Evolutionary conservation across 2,797 vertebrate species (phyloP), one percentile per base, ranked within the genome.

Genomic region (Manis javanica): DNA sequence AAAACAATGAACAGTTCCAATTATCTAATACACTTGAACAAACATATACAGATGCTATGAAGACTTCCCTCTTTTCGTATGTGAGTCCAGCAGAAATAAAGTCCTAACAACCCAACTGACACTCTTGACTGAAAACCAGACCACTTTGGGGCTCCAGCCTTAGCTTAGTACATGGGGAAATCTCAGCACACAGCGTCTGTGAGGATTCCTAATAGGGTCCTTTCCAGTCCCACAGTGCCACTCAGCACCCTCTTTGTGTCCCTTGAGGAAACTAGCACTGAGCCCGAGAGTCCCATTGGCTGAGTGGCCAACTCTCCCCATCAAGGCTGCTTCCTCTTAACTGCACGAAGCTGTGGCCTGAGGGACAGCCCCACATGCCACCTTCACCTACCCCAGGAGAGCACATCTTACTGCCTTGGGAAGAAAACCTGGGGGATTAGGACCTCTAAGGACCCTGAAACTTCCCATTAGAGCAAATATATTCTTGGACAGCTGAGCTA

Each of bases 331-430:
- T 14, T 29, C 71, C 29, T 64, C 21, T 85, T 39, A 46, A 55
- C 23, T 16, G 71, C 18, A 59, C 9, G 23, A 31, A 68, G 57
- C 63, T 82, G 16, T 19, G 16, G 2, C n/a, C 37, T 0, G 5
- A 5, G 23, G 49, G 18, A 42, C 0, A 7, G 8, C 31, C 31
- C 88, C 18, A 0, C 0, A 1, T 3, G 1, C 46, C 46, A 10
- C 19, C 34, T 46, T 66, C 46, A 29, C 1, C 39, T 21, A 2
- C 57, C 12, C 9, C 7, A 42, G 23, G 4, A n/a, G 5, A 55
- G 13, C 37, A 13, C 5, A n/a, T 2, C 14, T 18, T 9, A 18
- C 2, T 11, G 11, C 18, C 3, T 7, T 7, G n/a, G 61, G 13
- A 39, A 46, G 49, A 85, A 85, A 53, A 13, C 29, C 16, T 37